Base-by-base conservation (phyloP, 2,113 vertebrate genomes). In the Platanista minor region DNA sequence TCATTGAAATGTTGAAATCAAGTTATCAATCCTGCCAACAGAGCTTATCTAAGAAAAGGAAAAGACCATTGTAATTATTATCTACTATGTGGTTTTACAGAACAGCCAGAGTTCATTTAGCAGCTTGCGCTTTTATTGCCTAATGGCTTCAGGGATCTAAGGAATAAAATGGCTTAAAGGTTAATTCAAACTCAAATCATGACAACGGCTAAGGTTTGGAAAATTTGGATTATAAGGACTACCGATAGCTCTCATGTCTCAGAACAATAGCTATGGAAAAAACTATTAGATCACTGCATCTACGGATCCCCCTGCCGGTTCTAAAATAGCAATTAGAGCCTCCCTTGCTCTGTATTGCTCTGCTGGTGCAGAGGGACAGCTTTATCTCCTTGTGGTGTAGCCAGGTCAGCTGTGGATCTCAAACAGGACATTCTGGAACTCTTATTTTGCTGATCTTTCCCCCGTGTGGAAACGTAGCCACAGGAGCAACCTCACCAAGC, bases 241-340 rank as follows among this genome's bases (percentile, higher is more conserved):
- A 94, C 83, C 7, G 31, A 90, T 77, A 93, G 88, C 80, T 67
- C 83, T 96, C 96, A 93, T 13, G 66, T 97, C 97, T 95, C 77
- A 72, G 90, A 95, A 97, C 82, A 96, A 97, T 57, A 96, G 80
- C 96, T 97, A 87, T 98, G 97, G 98, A 97, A 98, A 98, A 98
- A 93, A 88, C 97, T 21, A 82, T 97, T 96, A 98, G 93, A 74
- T 98, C 97, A 97, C 61, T 54, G 52, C 64, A 11, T 75, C 72
- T 90, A 96, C 39, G 2, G 0, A 96, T 95, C 57, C 91, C 95
- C 62, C 39, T 93, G 95, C 74, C 1, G 2, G 94, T 92, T 93
- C 80, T 67, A 94, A 39, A 95, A 74, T 90, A 93, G 97, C 95
- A 95, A 95, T 95, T 92, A 95, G 91, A 93, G 29, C 15, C 66